Conservation (phyloP, 2,888 invertebrate species). For the Ophioninae sp. region DNA sequence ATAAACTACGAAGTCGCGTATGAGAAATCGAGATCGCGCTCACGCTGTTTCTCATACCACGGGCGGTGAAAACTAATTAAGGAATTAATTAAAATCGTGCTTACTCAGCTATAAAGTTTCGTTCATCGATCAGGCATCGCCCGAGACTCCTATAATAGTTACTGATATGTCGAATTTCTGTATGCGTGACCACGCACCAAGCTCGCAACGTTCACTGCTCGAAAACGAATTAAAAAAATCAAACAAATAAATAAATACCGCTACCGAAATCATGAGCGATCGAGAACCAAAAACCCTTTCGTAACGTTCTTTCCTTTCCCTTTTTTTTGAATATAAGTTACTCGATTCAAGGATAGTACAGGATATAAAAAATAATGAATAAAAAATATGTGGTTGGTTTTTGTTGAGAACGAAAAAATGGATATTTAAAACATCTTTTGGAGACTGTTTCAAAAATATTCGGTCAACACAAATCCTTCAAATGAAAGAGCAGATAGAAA, state of each 20-base stretch:
- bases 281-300: constrained; percentile 30
- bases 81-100: constrained; percentile 79
- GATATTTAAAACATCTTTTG: too few relatives aligned
- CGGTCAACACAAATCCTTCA: too few relatives aligned
- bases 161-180: constrained; percentile 37
- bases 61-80: constrained; percentile 76
- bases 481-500: too few relatives aligned
- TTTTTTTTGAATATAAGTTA: constrained; percentile 47
- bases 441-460: too few relatives aligned
- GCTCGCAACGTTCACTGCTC: constrained; percentile 70
- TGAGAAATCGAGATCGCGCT: constrained; percentile 49
- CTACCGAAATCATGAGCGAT: constrained; percentile 76
- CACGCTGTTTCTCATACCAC: constrained; percentile 35
- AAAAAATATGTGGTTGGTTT: neutral
- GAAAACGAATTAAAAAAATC: neutral
- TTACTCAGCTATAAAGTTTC: constrained; percentile 78
- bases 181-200: constrained; percentile 62
- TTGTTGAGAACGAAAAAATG: too few relatives aligned
- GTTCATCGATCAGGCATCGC: constrained; percentile 52
- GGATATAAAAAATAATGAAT: too few relatives aligned
- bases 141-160: constrained; percentile 71
- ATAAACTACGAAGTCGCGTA: constrained; percentile 43
- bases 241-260: constrained; percentile 70
- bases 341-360: neutral
- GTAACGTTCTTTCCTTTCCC: constrained; percentile 60